Base-by-base conservation (phyloP, 2,113 vertebrate species). In the Leiothrix lutea region DNA sequence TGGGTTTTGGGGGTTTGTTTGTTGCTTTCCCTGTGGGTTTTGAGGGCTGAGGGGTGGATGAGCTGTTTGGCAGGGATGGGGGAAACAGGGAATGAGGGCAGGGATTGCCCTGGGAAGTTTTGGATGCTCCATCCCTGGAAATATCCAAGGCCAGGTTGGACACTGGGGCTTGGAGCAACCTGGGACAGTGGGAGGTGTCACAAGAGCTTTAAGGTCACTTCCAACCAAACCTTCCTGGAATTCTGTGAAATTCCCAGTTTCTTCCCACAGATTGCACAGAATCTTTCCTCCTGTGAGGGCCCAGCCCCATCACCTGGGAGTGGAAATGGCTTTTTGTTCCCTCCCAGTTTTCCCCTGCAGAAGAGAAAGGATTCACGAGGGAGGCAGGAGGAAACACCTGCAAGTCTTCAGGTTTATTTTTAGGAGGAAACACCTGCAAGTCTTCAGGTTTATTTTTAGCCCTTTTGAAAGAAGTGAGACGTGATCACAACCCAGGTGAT, bases 401-500 rank as follows among this genome's bases (percentile, higher is more conserved):
- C 31, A 15, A 45, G 40, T 3, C 57, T 36, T 33, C 1, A 6
- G 16, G 22, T 71, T 86, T 58, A 45, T 74, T 92, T 90, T 74
- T 56, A 95, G 22, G 45, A 83, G 72, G 72, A 84, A 78, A 29
- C 74, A 86, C 45, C 91, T 88, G 82, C 31, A 15, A 45, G 36
- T 4, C 53, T 36, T 33, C 1, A 6, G 16, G 22, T 71, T 86
- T 62, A 45, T 74, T 92, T 90, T 79, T 56, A 95, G 22, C 20
- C 0, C 26, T 48, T 75, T 28, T 31, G 33, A 31, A 56, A 72
- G 35, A 57, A 81, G 33, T 13, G 51, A 85, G 81, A 14, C 0
- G 3, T 50, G 33, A 9, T 31, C 2, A 3, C 53, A 56, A 10
- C 7, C 16, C 5, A 0, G 20, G 2, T 62, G 38, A n/a, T 7